Evolutionary conservation across 2,888 invertebrate species (phyloP).

Genomic region (Aphodius granarius): DNA sequence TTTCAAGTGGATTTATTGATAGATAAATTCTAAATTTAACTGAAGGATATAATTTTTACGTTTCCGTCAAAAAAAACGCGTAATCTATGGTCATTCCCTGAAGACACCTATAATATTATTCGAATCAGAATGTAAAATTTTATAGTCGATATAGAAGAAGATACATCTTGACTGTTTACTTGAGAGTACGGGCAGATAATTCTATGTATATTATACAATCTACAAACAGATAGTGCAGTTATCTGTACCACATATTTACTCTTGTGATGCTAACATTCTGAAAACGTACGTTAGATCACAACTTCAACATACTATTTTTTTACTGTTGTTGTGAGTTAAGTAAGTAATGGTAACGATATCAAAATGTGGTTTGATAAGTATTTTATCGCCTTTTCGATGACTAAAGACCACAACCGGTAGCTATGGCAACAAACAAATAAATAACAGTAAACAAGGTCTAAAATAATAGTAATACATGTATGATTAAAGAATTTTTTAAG

Average conservation of each 20-base stretch:
- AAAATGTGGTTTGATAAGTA: background rate
- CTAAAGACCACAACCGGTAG: background rate
- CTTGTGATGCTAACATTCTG: background rate
- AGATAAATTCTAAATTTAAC: background rate
- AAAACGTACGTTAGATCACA: background rate
- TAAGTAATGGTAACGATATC: background rate
- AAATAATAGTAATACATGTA: background rate
- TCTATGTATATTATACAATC: background rate
- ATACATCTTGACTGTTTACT: background rate
- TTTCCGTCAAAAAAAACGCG: too few relatives aligned
- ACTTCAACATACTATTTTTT: background rate
- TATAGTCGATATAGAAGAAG: background rate
- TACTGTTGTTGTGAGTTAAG: background rate
- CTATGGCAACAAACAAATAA: background rate
- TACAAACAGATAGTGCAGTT: background rate
- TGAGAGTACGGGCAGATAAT: background rate
- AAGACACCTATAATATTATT: too few relatives aligned
- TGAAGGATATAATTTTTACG: too few relatives aligned
- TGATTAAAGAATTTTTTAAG: background rate
- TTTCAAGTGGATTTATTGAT: background rate
- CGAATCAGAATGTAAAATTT: too few relatives aligned
- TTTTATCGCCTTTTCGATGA: background rate
- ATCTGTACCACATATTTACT: background rate
- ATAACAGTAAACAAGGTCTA: background rate
- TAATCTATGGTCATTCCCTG: too few relatives aligned